Evolutionary conservation across 1,140 invertebrate species (phyloP).

Genomic region (Gyrodactylus bullatarudis): DNA sequence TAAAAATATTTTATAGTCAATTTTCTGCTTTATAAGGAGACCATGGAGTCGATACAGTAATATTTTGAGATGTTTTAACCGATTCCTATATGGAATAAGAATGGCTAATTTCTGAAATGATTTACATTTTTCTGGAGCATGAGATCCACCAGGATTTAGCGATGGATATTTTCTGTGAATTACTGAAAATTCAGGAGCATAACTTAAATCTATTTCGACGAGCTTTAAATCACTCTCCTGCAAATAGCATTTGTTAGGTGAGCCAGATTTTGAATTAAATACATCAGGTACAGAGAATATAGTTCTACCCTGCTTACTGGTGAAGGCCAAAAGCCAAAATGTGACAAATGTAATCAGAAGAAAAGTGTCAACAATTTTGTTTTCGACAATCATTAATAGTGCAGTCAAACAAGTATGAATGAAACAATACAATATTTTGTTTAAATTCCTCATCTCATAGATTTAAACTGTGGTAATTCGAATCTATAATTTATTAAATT

Average conservation of each 20-base stretch:
- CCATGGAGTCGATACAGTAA: constrained; percentile 15
- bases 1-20: constrained; percentile 17
- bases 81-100: constrained; percentile 16
- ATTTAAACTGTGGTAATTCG: too few relatives aligned
- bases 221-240: not conserved
- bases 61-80: constrained; percentile 18
- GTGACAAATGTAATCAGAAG: not conserved
- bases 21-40: constrained; percentile 14
- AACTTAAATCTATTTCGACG: constrained; percentile 9
- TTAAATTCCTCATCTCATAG: too few relatives aligned
- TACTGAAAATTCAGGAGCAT: constrained; percentile 14
- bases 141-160: constrained; percentile 31
- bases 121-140: constrained; percentile 33
- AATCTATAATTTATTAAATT: too few relatives aligned
- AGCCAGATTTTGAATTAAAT: constrained; percentile 13
- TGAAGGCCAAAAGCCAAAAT: constrained; percentile 11
- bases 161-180: constrained; percentile 21
- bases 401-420: too few relatives aligned
- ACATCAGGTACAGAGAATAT: constrained; percentile 11
- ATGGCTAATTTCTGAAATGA: constrained; percentile 27
- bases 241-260: constrained; percentile 14
- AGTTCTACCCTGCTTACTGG: constrained; percentile 12
- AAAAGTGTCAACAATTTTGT: not conserved
- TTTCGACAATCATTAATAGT: not conserved
- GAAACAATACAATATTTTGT: too few relatives aligned